Conservation (phyloP, 1,140 invertebrate species). For the Pemphigus obesinymphae region DNA sequence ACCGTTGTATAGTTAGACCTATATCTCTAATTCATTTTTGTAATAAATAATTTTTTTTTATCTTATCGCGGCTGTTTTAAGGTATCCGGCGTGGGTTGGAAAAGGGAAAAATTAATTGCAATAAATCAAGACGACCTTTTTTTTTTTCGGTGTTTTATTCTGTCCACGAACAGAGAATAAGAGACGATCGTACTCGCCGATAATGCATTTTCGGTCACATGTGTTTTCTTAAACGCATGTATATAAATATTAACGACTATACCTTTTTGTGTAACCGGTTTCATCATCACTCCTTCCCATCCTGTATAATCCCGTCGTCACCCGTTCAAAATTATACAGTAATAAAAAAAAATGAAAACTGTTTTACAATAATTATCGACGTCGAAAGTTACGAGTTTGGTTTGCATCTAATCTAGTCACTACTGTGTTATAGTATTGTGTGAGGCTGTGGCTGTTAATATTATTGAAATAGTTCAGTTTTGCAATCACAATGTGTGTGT, state of each 20-base stretch:
- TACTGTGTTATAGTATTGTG: no score
- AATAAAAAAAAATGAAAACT: no score
- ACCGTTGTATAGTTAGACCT: no score
- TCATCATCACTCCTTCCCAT: no score
- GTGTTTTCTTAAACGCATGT: background rate
- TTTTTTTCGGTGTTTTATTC: background rate
- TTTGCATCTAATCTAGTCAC: background rate
- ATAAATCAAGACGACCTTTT: constrained; percentile 17
- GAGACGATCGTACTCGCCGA: background rate
- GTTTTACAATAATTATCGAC: background rate
- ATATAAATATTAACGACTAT: background rate
- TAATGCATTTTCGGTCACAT: constrained; percentile 30
- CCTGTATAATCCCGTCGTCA: background rate
- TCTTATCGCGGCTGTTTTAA: background rate
- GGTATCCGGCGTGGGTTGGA: background rate
- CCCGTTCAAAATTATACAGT: background rate
- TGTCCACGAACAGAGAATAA: background rate
- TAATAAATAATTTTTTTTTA: constrained; percentile 1
- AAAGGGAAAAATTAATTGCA: background rate
- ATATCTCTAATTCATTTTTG: background rate
- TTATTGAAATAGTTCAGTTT: background rate
- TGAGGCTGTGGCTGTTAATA: background rate
- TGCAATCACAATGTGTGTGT: background rate
- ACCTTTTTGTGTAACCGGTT: constrained; percentile 10
- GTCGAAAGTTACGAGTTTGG: background rate